Conservation (phyloP, 2,113 vertebrate species). For the Anthoscopus minutus region DNA sequence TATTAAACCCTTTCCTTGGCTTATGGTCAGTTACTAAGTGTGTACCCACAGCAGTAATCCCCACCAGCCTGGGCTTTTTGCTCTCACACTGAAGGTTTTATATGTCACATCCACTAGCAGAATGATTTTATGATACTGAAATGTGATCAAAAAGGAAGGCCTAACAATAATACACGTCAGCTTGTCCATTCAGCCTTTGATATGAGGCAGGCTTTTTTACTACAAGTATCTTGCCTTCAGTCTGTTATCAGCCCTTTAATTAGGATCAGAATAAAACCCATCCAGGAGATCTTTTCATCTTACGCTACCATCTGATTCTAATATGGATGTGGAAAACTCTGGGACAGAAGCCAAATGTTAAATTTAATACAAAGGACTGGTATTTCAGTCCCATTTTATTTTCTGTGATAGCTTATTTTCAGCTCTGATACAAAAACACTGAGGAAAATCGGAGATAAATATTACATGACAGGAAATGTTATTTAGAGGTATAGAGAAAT, state of each 20-base stretch:
- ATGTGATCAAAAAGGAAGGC: background rate
- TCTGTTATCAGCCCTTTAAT: constrained; percentile 43
- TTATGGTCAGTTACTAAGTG: background rate
- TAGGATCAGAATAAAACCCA: constrained; percentile 42
- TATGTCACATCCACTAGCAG: background rate
- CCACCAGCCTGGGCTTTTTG: background rate
- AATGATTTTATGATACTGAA: background rate
- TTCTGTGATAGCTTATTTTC: constrained; percentile 33
- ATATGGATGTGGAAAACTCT: constrained; percentile 22
- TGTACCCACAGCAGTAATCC: background rate
- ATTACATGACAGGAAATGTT: background rate
- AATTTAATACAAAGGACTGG: constrained; percentile 41
- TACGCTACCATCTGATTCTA: constrained; percentile 15
- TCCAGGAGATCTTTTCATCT: constrained; percentile 59
- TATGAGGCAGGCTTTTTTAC: background rate
- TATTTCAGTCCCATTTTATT: constrained; percentile 34
- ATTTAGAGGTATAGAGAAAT: background rate
- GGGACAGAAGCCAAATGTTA: constrained; percentile 43
- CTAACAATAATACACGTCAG: constrained; percentile 2
- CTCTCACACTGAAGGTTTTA: background rate
- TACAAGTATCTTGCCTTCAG: constrained; percentile 15
- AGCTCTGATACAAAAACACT: background rate
- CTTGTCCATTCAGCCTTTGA: constrained; percentile 9
- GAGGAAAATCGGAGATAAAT: background rate
- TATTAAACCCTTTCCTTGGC: background rate